Conservation (phyloP, 2,797 vertebrate genomes). For the Ceyx erithaca region DNA sequence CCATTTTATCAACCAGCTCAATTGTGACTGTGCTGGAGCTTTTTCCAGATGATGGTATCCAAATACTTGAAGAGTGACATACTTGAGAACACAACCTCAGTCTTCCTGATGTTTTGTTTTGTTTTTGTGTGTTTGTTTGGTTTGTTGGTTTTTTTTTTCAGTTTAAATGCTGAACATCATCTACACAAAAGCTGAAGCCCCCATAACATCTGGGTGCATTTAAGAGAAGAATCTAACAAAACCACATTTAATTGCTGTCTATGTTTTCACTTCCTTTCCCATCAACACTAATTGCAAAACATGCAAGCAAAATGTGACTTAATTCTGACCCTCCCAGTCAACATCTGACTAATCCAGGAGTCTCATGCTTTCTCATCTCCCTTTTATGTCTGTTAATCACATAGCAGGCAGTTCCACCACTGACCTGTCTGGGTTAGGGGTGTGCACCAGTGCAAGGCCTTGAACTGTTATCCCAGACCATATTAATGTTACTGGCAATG, state of each 20-base stretch:
- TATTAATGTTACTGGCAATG: background rate
- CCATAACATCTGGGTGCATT: conserved; percentile 27
- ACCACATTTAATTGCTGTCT: conserved; percentile 46
- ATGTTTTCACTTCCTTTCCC: conserved; percentile 56
- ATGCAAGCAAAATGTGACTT: conserved; percentile 17
- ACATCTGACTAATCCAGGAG: conserved; percentile 20
- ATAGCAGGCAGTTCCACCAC: background rate
- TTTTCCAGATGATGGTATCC: background rate
- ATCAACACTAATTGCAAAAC: conserved; percentile 53
- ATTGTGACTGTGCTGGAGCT: background rate
- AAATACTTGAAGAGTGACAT: background rate
- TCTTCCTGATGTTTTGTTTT: background rate
- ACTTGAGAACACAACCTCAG: background rate
- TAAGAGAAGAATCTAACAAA: conserved; percentile 46
- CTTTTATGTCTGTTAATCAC: conserved; percentile 15
- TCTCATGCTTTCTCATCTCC: background rate
- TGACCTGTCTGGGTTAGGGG: background rate
- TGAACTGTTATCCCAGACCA: background rate
- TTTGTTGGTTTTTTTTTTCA: background rate
- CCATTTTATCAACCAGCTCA: background rate
- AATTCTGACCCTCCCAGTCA: conserved; percentile 38
- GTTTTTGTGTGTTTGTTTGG: too few relatives aligned
- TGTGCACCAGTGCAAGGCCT: background rate
- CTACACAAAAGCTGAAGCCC: background rate
- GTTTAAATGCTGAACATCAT: background rate